Conservation (phyloP, 1,140 invertebrate species). For the Leptopilina boulardi region DNA sequence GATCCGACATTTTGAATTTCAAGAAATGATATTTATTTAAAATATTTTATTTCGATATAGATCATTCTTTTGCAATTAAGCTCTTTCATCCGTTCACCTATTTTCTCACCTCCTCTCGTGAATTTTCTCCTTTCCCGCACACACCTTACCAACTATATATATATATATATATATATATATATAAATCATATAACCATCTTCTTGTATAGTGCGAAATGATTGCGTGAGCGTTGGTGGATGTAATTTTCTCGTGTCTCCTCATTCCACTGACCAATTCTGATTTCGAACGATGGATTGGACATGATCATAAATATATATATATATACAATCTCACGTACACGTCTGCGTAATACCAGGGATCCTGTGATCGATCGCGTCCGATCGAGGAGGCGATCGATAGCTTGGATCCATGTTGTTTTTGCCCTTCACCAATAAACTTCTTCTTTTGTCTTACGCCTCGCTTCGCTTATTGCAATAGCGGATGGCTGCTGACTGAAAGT, state of each 20-base stretch:
- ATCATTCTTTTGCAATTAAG: no score
- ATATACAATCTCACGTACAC: conserved; percentile 63
- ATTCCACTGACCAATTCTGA: conserved; percentile 22
- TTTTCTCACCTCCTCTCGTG: conserved; percentile 13
- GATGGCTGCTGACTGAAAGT: conserved; percentile 58
- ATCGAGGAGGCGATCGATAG: conserved; percentile 52
- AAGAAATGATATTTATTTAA: no score
- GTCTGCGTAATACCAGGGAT: conserved; percentile 72
- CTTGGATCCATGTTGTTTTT: conserved; percentile 65
- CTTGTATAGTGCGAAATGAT: conserved; percentile 55
- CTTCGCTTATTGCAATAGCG: conserved; percentile 54
- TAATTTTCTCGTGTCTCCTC: conserved; percentile 54
- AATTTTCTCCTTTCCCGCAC: conserved; percentile 32
- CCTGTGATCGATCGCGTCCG: conserved; percentile 58
- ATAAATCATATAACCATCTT: conserved; percentile 42
- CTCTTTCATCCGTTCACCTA: not conserved
- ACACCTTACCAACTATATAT: no score
- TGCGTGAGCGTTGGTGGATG: conserved; percentile 52
- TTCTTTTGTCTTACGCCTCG: conserved; percentile 58
- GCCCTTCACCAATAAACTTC: conserved; percentile 48
- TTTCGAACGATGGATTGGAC: conserved; percentile 40
- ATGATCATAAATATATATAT: no score
- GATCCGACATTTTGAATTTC: no score
- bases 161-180: no score
- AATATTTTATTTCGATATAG: no score